Evolutionary conservation across 2,888 invertebrate species (phyloP).

Genomic region (Argyresthia albistria): DNA sequence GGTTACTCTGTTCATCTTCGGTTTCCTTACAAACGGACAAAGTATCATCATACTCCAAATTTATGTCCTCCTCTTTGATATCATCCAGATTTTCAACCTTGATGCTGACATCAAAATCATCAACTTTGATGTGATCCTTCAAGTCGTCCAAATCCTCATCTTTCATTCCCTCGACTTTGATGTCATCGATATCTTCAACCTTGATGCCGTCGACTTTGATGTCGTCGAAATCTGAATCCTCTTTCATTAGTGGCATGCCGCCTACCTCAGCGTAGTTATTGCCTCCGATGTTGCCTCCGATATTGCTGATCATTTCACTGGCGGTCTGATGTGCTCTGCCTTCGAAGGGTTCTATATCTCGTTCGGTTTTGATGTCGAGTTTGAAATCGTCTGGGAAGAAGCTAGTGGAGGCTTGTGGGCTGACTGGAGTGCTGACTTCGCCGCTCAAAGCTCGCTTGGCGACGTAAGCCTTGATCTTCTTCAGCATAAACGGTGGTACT

Average conservation of each 20-base stretch:
- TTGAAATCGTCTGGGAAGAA: slow-evolving; percentile 31
- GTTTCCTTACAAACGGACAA: slow-evolving; percentile 49
- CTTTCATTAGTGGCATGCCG: slow-evolving; percentile 41
- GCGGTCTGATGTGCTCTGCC: slow-evolving; percentile 42
- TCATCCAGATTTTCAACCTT: slow-evolving; percentile 57
- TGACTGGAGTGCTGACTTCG: slow-evolving; percentile 41
- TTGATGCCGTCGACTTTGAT: slow-evolving; percentile 30
- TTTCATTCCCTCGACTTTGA: slow-evolving; percentile 57
- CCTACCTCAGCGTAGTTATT: slow-evolving; percentile 16
- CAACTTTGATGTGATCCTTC: slow-evolving; percentile 57
- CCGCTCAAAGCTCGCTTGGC: slow-evolving; percentile 41
- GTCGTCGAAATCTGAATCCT: slow-evolving; percentile 54
- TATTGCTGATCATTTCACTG: slow-evolving; percentile 43
- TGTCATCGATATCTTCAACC: slow-evolving; percentile 61
- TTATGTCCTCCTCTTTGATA: slow-evolving; percentile 59
- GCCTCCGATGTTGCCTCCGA: slow-evolving; percentile 18
- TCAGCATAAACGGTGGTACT: slow-evolving; percentile 81
- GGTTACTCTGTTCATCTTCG: slow-evolving; percentile 44
- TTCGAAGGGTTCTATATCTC: slow-evolving; percentile 41
- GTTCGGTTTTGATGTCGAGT: slow-evolving; percentile 55
- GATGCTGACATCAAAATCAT: slow-evolving; percentile 47
- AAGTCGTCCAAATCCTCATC: slow-evolving; percentile 52
- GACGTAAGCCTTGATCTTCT: slow-evolving; percentile 81
- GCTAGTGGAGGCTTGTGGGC: slow-evolving; percentile 51
- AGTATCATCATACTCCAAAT: slow-evolving; percentile 50